Conservation (phyloP, 2,113 vertebrate genomes). For the Patagioenas fasciata region DNA sequence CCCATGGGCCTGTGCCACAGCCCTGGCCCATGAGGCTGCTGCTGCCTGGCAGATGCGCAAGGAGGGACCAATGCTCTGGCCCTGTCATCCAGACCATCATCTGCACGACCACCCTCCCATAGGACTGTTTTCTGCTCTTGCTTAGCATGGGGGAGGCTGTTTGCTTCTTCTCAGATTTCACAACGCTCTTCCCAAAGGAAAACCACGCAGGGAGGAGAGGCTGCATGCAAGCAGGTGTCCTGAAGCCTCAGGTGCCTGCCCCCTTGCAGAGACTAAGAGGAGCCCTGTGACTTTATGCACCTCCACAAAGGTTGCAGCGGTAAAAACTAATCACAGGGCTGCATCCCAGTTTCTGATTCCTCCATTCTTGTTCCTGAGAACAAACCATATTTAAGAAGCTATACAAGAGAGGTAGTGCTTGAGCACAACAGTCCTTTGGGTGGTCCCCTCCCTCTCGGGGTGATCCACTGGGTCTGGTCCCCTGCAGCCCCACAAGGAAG, state of each 20-base stretch:
- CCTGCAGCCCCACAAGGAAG: not conserved
- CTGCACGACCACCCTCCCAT: not conserved
- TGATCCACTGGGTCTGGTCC: not conserved
- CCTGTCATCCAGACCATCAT: not conserved
- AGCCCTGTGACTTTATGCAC: not conserved
- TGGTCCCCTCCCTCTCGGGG: not conserved
- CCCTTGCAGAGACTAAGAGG: not conserved
- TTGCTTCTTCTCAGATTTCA: not conserved
- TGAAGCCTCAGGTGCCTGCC: not conserved
- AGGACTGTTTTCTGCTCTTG: slow-evolving; percentile 5
- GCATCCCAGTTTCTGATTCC: not conserved
- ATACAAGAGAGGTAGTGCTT: not conserved
- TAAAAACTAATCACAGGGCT: not conserved
- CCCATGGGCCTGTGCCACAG: not conserved
- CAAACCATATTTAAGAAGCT: not conserved
- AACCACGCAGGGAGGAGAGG: not conserved
- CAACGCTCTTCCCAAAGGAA: not conserved
- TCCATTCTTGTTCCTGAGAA: not conserved
- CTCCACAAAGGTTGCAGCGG: not conserved
- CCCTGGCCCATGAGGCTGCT: not conserved
- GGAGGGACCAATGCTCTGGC: not conserved
- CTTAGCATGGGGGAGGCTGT: not conserved
- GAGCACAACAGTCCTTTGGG: not conserved
- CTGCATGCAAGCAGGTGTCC: not conserved
- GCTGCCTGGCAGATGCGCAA: not conserved